phyloP scores from a whole-genome alignment of 1,140 invertebrate genomes.

The Sweltsa coloradensis region DNA sequence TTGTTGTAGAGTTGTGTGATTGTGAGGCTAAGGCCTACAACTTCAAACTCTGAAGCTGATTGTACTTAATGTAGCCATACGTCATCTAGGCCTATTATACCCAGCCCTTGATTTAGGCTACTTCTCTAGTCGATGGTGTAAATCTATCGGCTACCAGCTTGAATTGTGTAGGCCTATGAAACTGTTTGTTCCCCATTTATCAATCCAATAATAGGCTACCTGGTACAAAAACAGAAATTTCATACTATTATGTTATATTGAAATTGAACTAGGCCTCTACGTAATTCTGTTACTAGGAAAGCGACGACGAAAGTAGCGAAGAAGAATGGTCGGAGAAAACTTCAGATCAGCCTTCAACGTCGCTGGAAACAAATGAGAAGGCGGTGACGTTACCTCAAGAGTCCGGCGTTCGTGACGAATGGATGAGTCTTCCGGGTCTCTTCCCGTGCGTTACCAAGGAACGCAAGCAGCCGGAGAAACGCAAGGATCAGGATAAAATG shows the following conservation, averaged over 20 bases:
- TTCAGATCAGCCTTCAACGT: slow-evolving; percentile 12
- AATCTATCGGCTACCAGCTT: too few relatives aligned
- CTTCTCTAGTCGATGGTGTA: too few relatives aligned
- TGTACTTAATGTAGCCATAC: background rate
- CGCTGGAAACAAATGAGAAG: background rate
- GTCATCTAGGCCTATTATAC: too few relatives aligned
- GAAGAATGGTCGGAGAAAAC: slow-evolving; percentile 31
- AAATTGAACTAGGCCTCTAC: slow-evolving; percentile 19
- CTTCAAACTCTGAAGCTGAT: background rate
- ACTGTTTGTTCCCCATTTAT: background rate
- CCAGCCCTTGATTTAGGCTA: too few relatives aligned
- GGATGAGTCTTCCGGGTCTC: slow-evolving; percentile 32
- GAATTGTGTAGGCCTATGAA: background rate
- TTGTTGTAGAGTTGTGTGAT: too few relatives aligned
- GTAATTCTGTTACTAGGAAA: slow-evolving; percentile 15
- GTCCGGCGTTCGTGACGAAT: slow-evolving; percentile 29
- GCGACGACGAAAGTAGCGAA: slow-evolving; percentile 16
- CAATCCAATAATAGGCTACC: background rate
- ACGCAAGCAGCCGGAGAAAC: background rate
- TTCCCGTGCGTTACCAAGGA: slow-evolving; percentile 23
- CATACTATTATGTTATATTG: slow-evolving; percentile 12
- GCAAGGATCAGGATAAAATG: background rate
- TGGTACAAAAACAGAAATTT: background rate
- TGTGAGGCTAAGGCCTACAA: background rate
- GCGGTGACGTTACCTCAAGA: background rate